A percentile compares a stretch with the other conserved stretches of the same genome.
These are phyloP conservation scores for Drosophila varians DNA, from an alignment of 1,140 invertebrate species.

Conservation along the genomic window DNA sequence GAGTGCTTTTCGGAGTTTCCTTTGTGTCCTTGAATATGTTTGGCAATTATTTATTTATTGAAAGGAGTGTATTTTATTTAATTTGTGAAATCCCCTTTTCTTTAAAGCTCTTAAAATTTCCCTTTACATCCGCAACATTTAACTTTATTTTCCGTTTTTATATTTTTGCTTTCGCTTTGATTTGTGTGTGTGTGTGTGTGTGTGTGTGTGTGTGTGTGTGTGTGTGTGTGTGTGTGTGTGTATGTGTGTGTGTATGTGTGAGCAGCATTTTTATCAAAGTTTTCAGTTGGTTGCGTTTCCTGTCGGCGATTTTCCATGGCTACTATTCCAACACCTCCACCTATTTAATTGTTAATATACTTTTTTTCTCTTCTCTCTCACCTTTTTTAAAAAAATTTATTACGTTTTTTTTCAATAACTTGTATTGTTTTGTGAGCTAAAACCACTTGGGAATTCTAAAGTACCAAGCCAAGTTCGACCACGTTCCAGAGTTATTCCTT, in stretches of 20 bases:
- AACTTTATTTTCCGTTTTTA: not conserved
- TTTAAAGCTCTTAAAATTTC: not conserved
- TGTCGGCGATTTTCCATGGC: not conserved
- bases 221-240: constrained; percentile 27
- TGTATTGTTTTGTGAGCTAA: no score
- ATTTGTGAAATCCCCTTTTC: constrained; percentile 9
- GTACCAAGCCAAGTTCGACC: no score
- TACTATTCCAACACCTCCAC: not conserved
- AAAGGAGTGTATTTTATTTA: not conserved
- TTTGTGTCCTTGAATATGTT: not conserved
- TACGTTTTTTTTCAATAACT: no score
- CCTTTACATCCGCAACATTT: not conserved
- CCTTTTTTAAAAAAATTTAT: no score
- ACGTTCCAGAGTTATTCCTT: no score
- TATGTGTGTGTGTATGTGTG: constrained; percentile 28
- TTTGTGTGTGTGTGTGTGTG: constrained; percentile 24
- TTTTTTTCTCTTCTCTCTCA: no score
- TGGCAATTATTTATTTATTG: not conserved
- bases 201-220: constrained; percentile 30
- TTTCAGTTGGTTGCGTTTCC: constrained; percentile 49
- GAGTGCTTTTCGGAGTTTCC: not conserved
- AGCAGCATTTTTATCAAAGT: constrained; percentile 44
- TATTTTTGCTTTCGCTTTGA: constrained; percentile 18
- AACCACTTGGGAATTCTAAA: no score
- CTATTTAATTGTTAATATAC: constrained; percentile 37